Percentiles rank a stretch among this genome's conserved stretches.
Evolutionary conservation across 2,113 vertebrate species (phyloP).

Genomic region (Speoplatyrhinus poulsoni): DNA sequence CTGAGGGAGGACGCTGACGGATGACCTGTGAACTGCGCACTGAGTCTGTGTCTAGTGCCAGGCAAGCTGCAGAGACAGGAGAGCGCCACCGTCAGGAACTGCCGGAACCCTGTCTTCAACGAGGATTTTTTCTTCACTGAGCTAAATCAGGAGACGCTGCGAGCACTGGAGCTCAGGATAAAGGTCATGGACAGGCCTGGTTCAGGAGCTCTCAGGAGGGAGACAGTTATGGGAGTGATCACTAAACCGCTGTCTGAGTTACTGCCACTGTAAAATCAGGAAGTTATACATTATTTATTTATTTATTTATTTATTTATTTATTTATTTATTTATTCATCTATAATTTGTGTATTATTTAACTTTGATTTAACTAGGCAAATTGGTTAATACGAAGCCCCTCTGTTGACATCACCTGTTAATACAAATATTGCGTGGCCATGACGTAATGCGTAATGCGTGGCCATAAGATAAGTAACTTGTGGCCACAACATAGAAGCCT

Average conservation of each 20-base stretch:
- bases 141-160: conserved; percentile 55
- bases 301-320: not conserved
- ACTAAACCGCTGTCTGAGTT: conserved; percentile 67
- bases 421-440: no score
- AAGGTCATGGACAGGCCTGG: conserved; percentile 71
- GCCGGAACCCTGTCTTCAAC: conserved; percentile 70
- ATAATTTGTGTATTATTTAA: no score
- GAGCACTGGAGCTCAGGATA: conserved; percentile 60
- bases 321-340: no score
- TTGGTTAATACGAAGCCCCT: no score
- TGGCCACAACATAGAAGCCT: no score
- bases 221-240: conserved; percentile 57
- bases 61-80: conserved; percentile 74
- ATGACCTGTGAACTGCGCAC: conserved; percentile 57
- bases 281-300: not conserved
- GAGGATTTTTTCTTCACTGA: conserved; percentile 79
- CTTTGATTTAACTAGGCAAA: no score
- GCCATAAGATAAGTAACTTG: no score
- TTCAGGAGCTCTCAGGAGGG: conserved; percentile 55
- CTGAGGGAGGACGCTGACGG: conserved; percentile 42
- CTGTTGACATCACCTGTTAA: no score
- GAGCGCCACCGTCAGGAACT: conserved; percentile 72
- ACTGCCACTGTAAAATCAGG: conserved; percentile 35
- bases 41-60: conserved; percentile 71
- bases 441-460: no score